phyloP scores from a whole-genome alignment of 2,888 invertebrate genomes.

The Andrena chrysosceles region DNA sequence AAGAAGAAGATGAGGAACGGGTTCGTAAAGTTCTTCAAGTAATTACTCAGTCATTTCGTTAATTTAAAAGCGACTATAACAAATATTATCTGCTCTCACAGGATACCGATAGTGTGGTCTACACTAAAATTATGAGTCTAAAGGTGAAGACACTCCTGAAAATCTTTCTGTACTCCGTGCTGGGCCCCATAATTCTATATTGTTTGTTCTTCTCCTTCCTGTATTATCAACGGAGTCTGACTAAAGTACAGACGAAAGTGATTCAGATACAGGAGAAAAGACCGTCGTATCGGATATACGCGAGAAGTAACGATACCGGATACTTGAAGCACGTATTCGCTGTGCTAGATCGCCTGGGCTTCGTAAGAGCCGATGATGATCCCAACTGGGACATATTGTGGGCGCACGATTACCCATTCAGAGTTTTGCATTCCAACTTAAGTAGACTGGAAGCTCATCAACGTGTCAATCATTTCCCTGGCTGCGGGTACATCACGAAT shows the following conservation, averaged over 20 bases:
- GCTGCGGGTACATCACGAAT: conserved; percentile 96
- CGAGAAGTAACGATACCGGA: conserved; percentile 87
- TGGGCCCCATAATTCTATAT: conserved; percentile 74
- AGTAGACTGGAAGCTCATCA: conserved; percentile 90
- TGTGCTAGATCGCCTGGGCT: conserved; percentile 92
- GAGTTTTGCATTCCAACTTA: conserved; percentile 86
- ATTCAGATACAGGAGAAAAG: conserved; percentile 62
- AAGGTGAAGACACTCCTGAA: conserved; percentile 77
- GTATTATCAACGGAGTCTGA: conserved; percentile 64
- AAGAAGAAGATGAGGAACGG: conserved; percentile 31
- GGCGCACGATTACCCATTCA: conserved; percentile 97
- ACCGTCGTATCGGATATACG: conserved; percentile 88
- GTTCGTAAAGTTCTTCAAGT: conserved; percentile 29
- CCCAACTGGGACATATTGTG: conserved; percentile 95
- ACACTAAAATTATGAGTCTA: conserved; percentile 65
- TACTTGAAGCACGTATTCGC: conserved; percentile 93
- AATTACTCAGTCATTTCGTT: neutral
- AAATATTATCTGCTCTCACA: conserved; percentile 36
- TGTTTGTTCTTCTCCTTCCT: conserved; percentile 68
- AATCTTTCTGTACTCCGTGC: conserved; percentile 71
- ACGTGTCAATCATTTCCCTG: conserved; percentile 97
- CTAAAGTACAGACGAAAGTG: conserved; percentile 11
- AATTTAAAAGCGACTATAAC: neutral
- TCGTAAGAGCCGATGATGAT: conserved; percentile 86
- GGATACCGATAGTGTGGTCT: conserved; percentile 38